phyloP scores from a whole-genome alignment of 2,888 invertebrate species.

The Drosophila antonietae region DNA sequence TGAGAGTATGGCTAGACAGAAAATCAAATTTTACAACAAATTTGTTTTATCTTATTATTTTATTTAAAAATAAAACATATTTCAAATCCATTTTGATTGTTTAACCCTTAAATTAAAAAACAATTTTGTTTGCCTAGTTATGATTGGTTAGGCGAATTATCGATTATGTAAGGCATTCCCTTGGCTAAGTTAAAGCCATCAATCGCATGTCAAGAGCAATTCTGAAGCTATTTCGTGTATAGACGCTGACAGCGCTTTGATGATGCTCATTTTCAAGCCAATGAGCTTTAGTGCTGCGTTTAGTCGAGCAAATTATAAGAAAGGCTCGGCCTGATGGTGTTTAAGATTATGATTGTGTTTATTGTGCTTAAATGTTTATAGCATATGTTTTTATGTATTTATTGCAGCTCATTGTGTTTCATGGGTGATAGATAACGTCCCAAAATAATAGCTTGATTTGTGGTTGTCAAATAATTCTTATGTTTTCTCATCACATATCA shows the following conservation, averaged over 20 bases:
- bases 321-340: neutral
- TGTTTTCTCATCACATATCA: neutral
- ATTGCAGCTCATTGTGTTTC: neutral
- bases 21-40: neutral
- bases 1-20: too few relatives aligned
- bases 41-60: neutral
- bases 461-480: neutral
- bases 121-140: too few relatives aligned
- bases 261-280: constrained; percentile 46
- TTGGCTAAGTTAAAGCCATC: neutral
- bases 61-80: neutral
- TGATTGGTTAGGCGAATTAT: neutral
- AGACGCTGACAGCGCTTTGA: constrained; percentile 38
- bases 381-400: neutral
- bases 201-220: constrained; percentile 5
- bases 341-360: neutral
- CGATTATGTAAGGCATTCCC: neutral
- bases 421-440: neutral
- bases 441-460: neutral
- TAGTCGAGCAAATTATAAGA: constrained; percentile 20
- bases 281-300: constrained; percentile 18
- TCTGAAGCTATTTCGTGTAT: neutral
- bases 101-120: too few relatives aligned
- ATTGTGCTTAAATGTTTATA: neutral
- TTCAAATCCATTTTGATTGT: neutral